Percentiles rank a stretch among this genome's conserved stretches.
Evolutionary conservation across 2,888 invertebrate species (phyloP).

Genomic region (Noctua comes): DNA sequence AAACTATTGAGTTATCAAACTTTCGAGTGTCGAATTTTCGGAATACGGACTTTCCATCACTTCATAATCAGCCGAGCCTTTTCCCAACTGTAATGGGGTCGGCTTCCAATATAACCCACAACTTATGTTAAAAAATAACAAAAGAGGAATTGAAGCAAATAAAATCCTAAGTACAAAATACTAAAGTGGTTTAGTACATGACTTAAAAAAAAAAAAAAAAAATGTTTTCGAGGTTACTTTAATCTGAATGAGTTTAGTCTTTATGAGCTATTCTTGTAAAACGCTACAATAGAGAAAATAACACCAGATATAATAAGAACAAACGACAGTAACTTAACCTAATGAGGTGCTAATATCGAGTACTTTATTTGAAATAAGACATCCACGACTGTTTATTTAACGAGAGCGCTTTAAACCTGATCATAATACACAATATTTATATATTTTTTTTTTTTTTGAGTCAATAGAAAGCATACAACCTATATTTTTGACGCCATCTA

Average conservation of each 20-base stretch:
- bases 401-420: not conserved
- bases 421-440: not conserved
- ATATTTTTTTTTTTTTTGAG: too few relatives aligned
- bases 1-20: not conserved
- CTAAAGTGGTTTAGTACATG: not conserved
- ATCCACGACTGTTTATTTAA: constrained; percentile 17
- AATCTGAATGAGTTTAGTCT: not conserved
- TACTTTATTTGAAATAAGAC: constrained; percentile 3
- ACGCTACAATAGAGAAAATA: not conserved
- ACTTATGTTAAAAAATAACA: not conserved
- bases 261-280: not conserved
- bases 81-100: too few relatives aligned
- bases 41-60: not conserved
- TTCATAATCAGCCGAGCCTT: too few relatives aligned
- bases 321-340: not conserved
- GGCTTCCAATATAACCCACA: too few relatives aligned
- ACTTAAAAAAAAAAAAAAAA: not conserved
- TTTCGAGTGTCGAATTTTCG: not conserved
- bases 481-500: too few relatives aligned
- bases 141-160: not conserved
- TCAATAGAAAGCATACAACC: too few relatives aligned
- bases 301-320: not conserved
- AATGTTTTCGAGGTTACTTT: not conserved
- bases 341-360: constrained; percentile 14
- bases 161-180: not conserved